Percentiles rank a stretch among this genome's conserved stretches.
Evolutionary conservation across 2,888 invertebrate species (phyloP).

Genomic region (Drosophila kambysellisi): DNA sequence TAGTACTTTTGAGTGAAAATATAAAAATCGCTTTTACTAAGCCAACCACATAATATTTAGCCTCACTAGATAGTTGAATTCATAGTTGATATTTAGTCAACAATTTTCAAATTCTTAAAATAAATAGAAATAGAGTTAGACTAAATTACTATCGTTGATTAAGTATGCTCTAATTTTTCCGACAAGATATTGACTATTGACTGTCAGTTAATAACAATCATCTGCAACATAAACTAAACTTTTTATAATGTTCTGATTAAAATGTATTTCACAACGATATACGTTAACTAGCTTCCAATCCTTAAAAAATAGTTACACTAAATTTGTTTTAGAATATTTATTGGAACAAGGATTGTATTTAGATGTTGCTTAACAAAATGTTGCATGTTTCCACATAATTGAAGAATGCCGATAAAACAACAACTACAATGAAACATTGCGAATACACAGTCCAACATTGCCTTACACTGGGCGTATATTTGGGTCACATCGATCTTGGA

Average conservation of each 20-base stretch:
- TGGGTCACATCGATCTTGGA: slow-evolving; percentile 39
- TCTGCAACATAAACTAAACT: neutral
- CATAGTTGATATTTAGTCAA: neutral
- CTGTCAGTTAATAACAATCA: neutral
- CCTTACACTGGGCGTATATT: slow-evolving; percentile 14
- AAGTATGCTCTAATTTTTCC: neutral
- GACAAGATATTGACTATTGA: neutral
- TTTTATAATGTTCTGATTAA: neutral
- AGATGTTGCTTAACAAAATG: neutral
- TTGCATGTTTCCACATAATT: too few relatives aligned
- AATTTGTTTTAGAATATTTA: too few relatives aligned
- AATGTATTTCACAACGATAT: neutral
- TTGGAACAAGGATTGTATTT: too few relatives aligned
- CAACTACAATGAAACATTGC: slow-evolving; percentile 21
- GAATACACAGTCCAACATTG: slow-evolving; percentile 47
- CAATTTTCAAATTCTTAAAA: neutral
- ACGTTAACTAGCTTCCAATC: too few relatives aligned
- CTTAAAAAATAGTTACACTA: too few relatives aligned
- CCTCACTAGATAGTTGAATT: neutral
- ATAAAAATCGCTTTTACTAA: neutral
- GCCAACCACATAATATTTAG: neutral
- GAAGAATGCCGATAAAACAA: neutral
- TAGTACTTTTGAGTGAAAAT: neutral
- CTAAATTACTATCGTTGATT: neutral
- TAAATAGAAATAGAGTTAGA: neutral